Evolutionary conservation across 2,888 invertebrate genomes (phyloP), one percentile per base, ranked within the genome.

Genomic region (Lasius fuliginosus): DNA sequence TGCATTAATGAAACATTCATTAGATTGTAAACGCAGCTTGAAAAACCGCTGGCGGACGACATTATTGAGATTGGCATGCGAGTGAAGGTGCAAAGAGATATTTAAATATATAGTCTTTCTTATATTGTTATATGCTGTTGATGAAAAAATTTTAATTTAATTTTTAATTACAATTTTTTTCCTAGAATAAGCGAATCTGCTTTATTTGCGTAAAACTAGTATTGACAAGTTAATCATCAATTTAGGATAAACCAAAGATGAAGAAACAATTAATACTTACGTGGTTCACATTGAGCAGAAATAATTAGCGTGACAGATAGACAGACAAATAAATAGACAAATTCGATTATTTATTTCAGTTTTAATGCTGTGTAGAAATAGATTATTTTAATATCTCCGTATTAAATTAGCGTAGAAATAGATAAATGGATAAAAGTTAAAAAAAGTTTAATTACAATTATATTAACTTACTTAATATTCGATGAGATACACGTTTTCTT

Each of bases 251-350:
- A 68, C n/a, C 6, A 36, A 67, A 12, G n/a, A 40, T 3, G 30
- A 30, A 58, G 23, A 40, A n/a, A 18, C 11, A 56, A 76, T 3
- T 8, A 12, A 5, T 79, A 49, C 18, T 71, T 60, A 71, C 0
- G 11, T 33, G 18, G 15, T 69, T 79, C 12, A 77, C 12, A 58
- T 60, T 58, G 3, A 68, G 33, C 23, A 60, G 46, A 77, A 60
- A 23, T 60, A 8, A 18, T 79, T 46, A 58, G 18, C 23, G 27
- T 67, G 18, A 64, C 15, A 27, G 12, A 42, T 62, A 74, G 27
- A 60, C 23, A 23, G 23, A 23, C 27, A 49, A 0, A 23, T 33
- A 42, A 12, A 6, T n/a, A 56, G 1, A 5, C 15, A 40, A 1
- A 27, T 65, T 2, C 1, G 23, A 36, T 64, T 30, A 15, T 36